Percentiles rank a stretch among this genome's conserved stretches.
Conservation (phyloP, 1,140 invertebrate genomes). For the Schlechtendalia chinensis region DNA sequence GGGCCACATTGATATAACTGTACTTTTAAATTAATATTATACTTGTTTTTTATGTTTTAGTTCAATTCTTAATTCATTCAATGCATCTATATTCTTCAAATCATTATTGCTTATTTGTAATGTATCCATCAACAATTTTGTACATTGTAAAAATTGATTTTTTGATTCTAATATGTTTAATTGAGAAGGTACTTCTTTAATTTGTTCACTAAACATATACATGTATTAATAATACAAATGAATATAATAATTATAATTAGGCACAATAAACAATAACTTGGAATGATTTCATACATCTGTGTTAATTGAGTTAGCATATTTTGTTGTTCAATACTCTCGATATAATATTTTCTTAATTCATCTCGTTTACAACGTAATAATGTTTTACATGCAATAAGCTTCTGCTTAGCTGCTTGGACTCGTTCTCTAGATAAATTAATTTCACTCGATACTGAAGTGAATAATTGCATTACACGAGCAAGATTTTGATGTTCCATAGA, state of each 20-base stretch:
- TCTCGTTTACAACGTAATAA: conserved; percentile 87
- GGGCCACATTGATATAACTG: not conserved
- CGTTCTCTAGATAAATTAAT: conserved; percentile 78
- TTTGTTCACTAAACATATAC: conserved; percentile 66
- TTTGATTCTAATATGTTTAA: conserved; percentile 68
- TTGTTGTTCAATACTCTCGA: conserved; percentile 89
- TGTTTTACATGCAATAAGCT: conserved; percentile 85
- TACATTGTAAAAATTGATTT: conserved; percentile 85
- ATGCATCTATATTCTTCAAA: conserved; percentile 75
- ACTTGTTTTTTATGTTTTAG: conserved; percentile 71
- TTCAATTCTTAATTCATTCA: conserved; percentile 74
- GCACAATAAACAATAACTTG: not conserved
- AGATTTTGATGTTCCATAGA: conserved; percentile 85
- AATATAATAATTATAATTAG: not conserved
- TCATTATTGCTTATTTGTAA: conserved; percentile 68
- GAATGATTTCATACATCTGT: conserved; percentile 50
- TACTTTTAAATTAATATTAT: not conserved
- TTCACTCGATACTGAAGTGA: conserved; percentile 65
- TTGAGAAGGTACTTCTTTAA: conserved; percentile 75
- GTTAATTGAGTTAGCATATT: conserved; percentile 73
- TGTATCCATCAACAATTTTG: conserved; percentile 72
- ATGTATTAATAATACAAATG: too few species aligned
- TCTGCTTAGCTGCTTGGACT: conserved; percentile 81
- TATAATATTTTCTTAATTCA: conserved; percentile 88
- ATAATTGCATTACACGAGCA: conserved; percentile 77